phyloP scores from a whole-genome alignment of 2,888 invertebrate species.

The Apotomis turbidana region DNA sequence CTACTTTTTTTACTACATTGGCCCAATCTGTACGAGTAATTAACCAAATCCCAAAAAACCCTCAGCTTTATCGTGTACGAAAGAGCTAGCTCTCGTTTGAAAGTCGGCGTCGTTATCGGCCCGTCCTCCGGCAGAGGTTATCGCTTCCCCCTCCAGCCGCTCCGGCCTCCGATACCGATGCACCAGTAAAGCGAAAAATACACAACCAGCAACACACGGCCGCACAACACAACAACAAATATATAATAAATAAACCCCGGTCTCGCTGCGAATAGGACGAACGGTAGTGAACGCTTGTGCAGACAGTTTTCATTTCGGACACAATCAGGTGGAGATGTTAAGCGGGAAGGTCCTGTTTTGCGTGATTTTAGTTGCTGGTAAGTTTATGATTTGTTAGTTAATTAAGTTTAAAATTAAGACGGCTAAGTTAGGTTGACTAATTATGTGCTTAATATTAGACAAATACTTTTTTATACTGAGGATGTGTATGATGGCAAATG shows the following conservation, averaged over 20 bases:
- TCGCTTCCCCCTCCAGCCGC: slow-evolving; percentile 62
- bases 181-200: slow-evolving; percentile 72
- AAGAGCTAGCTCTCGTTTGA: slow-evolving; percentile 74
- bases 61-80: slow-evolving; percentile 54
- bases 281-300: slow-evolving; percentile 50
- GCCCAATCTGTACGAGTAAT: neutral
- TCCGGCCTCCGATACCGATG: slow-evolving; percentile 60
- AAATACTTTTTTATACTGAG: too few relatives aligned
- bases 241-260: slow-evolving; percentile 43
- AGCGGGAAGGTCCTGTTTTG: slow-evolving; percentile 71
- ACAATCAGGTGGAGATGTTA: slow-evolving; percentile 76
- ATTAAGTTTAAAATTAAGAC: neutral
- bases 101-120: slow-evolving; percentile 69
- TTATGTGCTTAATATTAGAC: too few relatives aligned
- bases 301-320: slow-evolving; percentile 56
- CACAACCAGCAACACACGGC: slow-evolving; percentile 59
- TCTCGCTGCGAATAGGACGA: slow-evolving; percentile 12
- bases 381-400: slow-evolving; percentile 49
- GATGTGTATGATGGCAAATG: too few relatives aligned
- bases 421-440: neutral
- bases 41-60: slow-evolving; percentile 36
- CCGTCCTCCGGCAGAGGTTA: slow-evolving; percentile 78
- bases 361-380: slow-evolving; percentile 72
- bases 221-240: slow-evolving; percentile 47
- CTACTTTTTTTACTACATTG: too few relatives aligned